Conservation (phyloP, 2,797 vertebrate genomes). For the Pygocentrus nattereri region DNA sequence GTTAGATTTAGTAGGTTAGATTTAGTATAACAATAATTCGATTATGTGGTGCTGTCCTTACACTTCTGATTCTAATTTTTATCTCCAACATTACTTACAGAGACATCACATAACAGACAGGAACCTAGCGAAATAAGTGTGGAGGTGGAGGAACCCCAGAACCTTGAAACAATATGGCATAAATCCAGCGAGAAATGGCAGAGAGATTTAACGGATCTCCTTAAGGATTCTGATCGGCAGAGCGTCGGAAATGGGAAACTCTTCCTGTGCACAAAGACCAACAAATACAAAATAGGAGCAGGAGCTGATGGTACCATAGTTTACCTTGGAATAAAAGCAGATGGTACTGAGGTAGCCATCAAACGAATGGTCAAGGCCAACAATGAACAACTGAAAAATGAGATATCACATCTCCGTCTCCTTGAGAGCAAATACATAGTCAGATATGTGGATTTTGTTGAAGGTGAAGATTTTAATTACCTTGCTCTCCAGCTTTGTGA, state of each 20-base stretch:
- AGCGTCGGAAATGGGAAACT: background rate
- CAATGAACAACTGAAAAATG: conserved; percentile 25
- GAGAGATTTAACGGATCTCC: background rate
- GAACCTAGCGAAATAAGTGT: background rate
- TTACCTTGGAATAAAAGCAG: conserved; percentile 47
- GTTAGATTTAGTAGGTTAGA: background rate
- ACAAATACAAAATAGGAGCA: conserved; percentile 39
- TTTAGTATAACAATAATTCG: too few species aligned
- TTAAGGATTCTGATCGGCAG: background rate
- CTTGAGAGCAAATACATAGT: too few species aligned
- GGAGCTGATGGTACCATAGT: conserved; percentile 27
- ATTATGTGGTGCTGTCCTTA: too few species aligned
- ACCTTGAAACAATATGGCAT: background rate
- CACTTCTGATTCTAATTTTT: background rate
- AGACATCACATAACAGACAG: background rate
- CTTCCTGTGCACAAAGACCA: background rate
- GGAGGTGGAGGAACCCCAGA: too few species aligned
- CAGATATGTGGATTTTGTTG: too few species aligned
- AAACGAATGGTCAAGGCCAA: conserved; percentile 35
- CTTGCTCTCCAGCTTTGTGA: too few species aligned
- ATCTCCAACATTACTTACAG: background rate
- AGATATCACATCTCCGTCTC: too few species aligned
- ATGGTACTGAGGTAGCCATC: conserved; percentile 57
- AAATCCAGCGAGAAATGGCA: background rate
- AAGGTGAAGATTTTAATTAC: too few species aligned